A percentile compares a stretch with the other conserved stretches of the same genome.
phyloP scores from a whole-genome alignment of 2,113 vertebrate genomes.

The Oreochromis niloticus region DNA sequence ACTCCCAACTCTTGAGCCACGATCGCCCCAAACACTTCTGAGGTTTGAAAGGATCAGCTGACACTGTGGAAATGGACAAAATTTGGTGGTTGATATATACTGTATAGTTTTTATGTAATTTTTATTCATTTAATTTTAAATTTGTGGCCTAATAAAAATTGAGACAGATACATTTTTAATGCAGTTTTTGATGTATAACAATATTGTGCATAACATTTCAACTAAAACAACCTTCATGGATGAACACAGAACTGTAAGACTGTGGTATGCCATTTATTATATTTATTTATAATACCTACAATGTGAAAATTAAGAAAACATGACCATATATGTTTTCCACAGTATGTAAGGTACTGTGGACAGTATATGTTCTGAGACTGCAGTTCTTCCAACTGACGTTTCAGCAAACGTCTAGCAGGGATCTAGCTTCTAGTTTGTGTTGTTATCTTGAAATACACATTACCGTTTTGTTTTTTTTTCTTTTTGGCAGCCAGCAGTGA shows the following conservation, averaged over 20 bases:
- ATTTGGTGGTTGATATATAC: background rate
- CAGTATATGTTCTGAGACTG: background rate
- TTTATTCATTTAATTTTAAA: background rate
- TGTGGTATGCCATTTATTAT: background rate
- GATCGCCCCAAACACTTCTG: background rate
- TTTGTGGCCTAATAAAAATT: background rate
- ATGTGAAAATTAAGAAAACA: background rate
- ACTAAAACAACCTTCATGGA: background rate
- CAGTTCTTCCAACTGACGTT: background rate
- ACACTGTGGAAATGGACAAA: constrained; percentile 34
- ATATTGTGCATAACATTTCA: background rate
- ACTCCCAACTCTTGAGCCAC: no score
- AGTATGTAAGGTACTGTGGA: background rate
- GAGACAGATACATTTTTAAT: background rate
- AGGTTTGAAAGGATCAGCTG: constrained; percentile 22
- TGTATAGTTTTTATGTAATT: background rate
- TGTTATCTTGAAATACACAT: background rate
- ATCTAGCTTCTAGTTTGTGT: background rate
- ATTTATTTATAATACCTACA: background rate
- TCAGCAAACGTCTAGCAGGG: background rate
- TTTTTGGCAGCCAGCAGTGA: background rate
- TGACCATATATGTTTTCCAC: background rate
- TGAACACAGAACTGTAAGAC: background rate
- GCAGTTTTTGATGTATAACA: background rate
- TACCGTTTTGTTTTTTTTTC: background rate